Conservation (phyloP, 2,888 invertebrate genomes). For the Venustoraphidia nigricollis region DNA sequence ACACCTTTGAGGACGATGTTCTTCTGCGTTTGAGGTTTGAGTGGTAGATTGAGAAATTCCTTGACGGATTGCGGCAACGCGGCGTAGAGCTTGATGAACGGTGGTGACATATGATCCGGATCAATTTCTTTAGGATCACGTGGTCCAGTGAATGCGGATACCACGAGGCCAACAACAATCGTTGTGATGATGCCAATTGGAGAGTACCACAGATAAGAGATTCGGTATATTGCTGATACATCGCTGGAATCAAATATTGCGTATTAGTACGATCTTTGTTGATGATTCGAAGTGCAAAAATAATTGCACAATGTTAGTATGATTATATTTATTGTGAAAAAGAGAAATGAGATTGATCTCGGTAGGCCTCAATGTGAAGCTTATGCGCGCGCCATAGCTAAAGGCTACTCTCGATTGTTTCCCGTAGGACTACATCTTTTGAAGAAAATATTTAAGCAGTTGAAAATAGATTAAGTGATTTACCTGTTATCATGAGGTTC, state of each 20-base stretch:
- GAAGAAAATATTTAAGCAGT: too few species aligned
- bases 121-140: constrained; percentile 46
- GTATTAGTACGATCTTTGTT: too few species aligned
- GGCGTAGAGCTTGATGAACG: constrained; percentile 37
- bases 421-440: too few species aligned
- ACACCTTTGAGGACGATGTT: background rate
- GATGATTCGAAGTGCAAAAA: too few species aligned
- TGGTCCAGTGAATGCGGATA: constrained; percentile 51
- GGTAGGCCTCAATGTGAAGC: too few species aligned
- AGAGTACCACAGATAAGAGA: constrained; percentile 86
- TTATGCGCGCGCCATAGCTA: too few species aligned
- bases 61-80: constrained; percentile 32
- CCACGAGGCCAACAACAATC: constrained; percentile 51
- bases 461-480: background rate
- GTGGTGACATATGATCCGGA: constrained; percentile 51
- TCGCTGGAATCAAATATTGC: constrained; percentile 15
- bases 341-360: too few species aligned
- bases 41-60: constrained; percentile 22
- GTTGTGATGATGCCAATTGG: constrained; percentile 62
- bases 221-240: constrained; percentile 39
- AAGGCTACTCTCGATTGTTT: too few species aligned
- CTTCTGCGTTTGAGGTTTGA: constrained; percentile 13
- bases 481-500: background rate
- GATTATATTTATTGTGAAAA: too few species aligned
- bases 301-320: too few species aligned